Evolutionary conservation across 2,888 invertebrate genomes (phyloP), one percentile per base, ranked within the genome.

Genomic region (Andrena bicolor): DNA sequence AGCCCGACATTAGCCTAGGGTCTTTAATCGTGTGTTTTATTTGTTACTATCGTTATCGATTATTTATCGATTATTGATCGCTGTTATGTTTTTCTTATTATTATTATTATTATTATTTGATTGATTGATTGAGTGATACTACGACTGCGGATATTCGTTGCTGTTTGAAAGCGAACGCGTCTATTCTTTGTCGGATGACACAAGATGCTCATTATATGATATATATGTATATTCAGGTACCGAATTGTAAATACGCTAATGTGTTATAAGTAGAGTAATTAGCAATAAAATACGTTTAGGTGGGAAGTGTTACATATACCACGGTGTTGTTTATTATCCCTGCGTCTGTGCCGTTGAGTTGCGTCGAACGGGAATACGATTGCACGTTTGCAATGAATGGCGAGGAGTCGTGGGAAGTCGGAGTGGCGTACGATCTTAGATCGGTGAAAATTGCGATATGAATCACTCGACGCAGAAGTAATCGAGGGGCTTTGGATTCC

Each of bases 221-320:
- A 66, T 63, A 66, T 82, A 61, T 48, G 26, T 51, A 66, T 53
- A 64, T 51, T 66, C 48, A 76, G 75, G 73, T 80, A 84, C 13
- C 53, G 61, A 78, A 80, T 84, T 87, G 87, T 87, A 87, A 82
- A 87, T 88, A 88, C 23, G 49, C 68, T 73, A 72, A 72, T 41
- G 56, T 66, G 71, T 79, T 82, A 80, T 75, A 48, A 60, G 65
- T 64, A 35, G 60, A 64, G 30, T 71, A 68, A 72, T 63, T 77
- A 76, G 51, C 71, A 84, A 88, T 84, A 80, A 86, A 88, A 78
- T 86, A 86, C 53, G 65, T 76, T 77, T 65, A 84, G 30, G 28
- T 61, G 63, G 71, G 51, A 70, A 74, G 53, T 72, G 30, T 83
- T 83, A 35, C 30, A 20, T 56, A 56, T 26, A 51, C 41, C 51